Conservation (phyloP, 2,797 vertebrate genomes). For the Muscicapa striata region DNA sequence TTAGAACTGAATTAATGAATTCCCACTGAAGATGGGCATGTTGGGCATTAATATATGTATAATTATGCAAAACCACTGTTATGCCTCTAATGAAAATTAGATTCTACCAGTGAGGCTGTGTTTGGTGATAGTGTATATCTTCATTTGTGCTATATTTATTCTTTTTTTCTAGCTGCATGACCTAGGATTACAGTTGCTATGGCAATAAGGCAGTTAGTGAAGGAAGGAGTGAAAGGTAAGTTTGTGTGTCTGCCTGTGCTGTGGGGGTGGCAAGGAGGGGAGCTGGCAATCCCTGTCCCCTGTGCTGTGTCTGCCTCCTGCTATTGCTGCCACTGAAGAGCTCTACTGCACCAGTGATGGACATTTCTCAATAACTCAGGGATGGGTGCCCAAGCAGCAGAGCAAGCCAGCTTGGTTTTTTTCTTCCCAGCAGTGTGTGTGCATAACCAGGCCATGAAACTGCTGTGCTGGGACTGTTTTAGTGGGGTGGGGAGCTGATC, state of each 20-base stretch:
- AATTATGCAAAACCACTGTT: constrained; percentile 72
- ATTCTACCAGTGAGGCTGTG: constrained; percentile 45
- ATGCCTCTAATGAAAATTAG: constrained; percentile 70
- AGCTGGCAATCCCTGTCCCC: background rate
- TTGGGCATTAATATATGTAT: constrained; percentile 66
- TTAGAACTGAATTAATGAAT: constrained; percentile 72
- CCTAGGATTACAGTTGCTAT: constrained; percentile 75
- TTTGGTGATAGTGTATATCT: constrained; percentile 46
- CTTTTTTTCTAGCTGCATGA: constrained; percentile 53
- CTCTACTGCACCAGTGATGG: background rate
- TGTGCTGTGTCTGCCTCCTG: background rate
- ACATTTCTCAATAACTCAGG: background rate
- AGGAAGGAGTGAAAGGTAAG: constrained; percentile 57
- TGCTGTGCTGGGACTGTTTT: background rate
- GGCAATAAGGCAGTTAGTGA: constrained; percentile 63
- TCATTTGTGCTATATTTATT: constrained; percentile 29
- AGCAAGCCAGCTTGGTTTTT: accelerated
- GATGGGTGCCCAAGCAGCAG: background rate
- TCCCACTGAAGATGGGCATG: constrained; percentile 63
- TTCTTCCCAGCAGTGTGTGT: background rate
- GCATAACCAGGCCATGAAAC: background rate
- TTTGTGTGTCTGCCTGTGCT: background rate
- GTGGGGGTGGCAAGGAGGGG: too few species aligned
- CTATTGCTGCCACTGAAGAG: background rate
- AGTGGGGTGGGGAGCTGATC: accelerated